Base-by-base conservation (phyloP, 1,140 invertebrate genomes). In the Drosophila ficusphila region DNA sequence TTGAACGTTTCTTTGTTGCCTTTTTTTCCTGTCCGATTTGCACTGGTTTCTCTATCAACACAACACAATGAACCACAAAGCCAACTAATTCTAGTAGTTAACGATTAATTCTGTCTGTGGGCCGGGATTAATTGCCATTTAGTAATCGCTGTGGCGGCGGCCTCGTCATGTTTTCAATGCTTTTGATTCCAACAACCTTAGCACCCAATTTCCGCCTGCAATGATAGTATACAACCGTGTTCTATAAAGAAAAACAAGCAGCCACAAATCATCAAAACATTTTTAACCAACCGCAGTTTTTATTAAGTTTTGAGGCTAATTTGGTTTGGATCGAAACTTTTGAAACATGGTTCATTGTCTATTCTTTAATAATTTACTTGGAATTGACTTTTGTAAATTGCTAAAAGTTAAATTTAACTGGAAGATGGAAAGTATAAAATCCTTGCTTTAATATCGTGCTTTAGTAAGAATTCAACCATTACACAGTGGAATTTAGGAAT, bases 101-200 rank as follows among this genome's bases (percentile, higher is more conserved):
- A 18, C 72, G 47, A 85, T 79, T 85, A 76, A 85, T 85, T 85
- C 76, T 86, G 38, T 33, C 54, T 65, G 60, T 29, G 39, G 51
- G 27, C 38, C 34, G 33, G 47, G 19, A 85, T 62, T 85, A 79
- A 79, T 85, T 85, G 54, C 71, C 76, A 79, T 67, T 79, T 61
- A 76, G 77, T 33, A 54, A 76, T 57, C 47, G 21, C 21, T 64
- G 56, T 56, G 44, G 18, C 41, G 16, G 9, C 31, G 25, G 19
- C 42, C 79, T 79, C 64, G 75, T 21, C 62, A 21, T 72, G 41
- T 48, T 53, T 25, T 68, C 18, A 56, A 74, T 51, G 39, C 48
- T 21, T 46, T 60, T 54, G 56, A 49, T 62, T 75, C 56, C 60
- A 72, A 76, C 76, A 46, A 86, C 76, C 72, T 67, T 44, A 52